Percentiles rank a stretch among this genome's conserved stretches.
These are phyloP conservation scores for Labeo rohita DNA, from an alignment of 2,113 vertebrate species.

Conservation along the genomic window DNA sequence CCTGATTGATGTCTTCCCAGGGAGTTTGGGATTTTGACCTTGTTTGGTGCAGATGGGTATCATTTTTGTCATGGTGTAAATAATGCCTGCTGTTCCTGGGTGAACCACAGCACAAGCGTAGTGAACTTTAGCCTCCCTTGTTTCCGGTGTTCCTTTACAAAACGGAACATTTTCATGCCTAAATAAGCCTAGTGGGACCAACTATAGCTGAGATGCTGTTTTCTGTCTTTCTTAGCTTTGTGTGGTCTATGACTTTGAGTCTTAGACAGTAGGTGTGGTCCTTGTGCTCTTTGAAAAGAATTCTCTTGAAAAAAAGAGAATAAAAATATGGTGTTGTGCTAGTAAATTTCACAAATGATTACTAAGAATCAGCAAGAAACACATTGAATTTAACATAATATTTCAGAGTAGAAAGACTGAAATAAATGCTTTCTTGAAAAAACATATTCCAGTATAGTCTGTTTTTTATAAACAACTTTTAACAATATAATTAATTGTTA, in stretches of 20 bases:
- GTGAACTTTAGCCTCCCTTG: constrained; percentile 56
- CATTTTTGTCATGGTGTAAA: constrained; percentile 43
- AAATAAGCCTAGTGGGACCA: constrained; percentile 63
- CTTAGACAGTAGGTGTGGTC: not conserved
- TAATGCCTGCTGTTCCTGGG: constrained; percentile 22
- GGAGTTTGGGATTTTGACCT: constrained; percentile 13
- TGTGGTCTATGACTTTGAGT: constrained; percentile 15
- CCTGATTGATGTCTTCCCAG: constrained; percentile 15
- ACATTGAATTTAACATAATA: not conserved
- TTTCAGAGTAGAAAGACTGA: not conserved
- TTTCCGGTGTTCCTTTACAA: constrained; percentile 57
- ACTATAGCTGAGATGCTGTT: constrained; percentile 54
- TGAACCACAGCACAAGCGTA: constrained; percentile 38
- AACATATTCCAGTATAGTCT: too few relatives aligned
- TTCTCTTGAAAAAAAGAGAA: not conserved
- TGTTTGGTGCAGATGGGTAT: constrained; percentile 22
- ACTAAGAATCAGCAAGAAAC: not conserved
- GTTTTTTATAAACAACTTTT: too few relatives aligned
- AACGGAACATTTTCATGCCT: constrained; percentile 64
- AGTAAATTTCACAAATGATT: not conserved
- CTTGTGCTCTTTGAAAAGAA: not conserved
- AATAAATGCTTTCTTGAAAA: too few relatives aligned
- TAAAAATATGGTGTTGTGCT: not conserved
- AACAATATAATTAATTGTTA: too few relatives aligned
- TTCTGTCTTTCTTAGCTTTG: constrained; percentile 23